Percentiles rank a stretch among this genome's conserved stretches.
These are phyloP conservation scores for Dendropsophus ebraccatus DNA, from an alignment of 2,113 vertebrate species.

Conservation along the genomic window DNA sequence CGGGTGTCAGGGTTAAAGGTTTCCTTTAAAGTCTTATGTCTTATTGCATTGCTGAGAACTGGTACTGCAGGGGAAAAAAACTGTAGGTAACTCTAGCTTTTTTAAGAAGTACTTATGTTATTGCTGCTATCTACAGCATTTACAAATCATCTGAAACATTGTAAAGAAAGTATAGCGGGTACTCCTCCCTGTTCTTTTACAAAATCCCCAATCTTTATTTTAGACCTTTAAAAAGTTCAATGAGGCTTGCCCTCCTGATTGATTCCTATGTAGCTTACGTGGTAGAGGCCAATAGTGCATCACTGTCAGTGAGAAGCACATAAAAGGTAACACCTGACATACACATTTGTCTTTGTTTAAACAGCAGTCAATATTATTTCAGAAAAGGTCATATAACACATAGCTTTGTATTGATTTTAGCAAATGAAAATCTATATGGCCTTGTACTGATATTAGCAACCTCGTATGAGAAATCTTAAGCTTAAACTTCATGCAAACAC, in stretches of 20 bases:
- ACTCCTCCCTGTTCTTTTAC: not conserved
- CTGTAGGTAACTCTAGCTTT: too few species aligned
- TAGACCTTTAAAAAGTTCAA: not conserved
- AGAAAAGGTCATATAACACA: conserved; percentile 55
- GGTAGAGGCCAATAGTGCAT: not conserved
- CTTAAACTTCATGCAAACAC: conserved; percentile 1
- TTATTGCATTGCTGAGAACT: too few species aligned
- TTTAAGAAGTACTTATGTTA: not conserved
- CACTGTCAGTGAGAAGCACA: not conserved
- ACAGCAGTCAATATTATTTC: conserved; percentile 38
- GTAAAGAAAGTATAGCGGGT: not conserved
- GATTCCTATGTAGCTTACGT: not conserved
- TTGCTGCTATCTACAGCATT: not conserved
- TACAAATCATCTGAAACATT: too few species aligned
- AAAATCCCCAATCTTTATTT: not conserved
- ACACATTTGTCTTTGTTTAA: conserved; percentile 47
- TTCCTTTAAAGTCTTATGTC: too few species aligned
- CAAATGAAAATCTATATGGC: conserved; percentile 46
- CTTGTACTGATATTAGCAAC: conserved; percentile 50
- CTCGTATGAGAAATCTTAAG: not conserved
- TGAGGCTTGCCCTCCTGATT: not conserved
- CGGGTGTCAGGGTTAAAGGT: too few species aligned
- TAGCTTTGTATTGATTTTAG: conserved; percentile 51
- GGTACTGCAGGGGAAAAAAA: not conserved
- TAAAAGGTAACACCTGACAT: conserved; percentile 21